Base-by-base conservation (phyloP, 2,113 vertebrate species). In the Stigmatopora argus region DNA sequence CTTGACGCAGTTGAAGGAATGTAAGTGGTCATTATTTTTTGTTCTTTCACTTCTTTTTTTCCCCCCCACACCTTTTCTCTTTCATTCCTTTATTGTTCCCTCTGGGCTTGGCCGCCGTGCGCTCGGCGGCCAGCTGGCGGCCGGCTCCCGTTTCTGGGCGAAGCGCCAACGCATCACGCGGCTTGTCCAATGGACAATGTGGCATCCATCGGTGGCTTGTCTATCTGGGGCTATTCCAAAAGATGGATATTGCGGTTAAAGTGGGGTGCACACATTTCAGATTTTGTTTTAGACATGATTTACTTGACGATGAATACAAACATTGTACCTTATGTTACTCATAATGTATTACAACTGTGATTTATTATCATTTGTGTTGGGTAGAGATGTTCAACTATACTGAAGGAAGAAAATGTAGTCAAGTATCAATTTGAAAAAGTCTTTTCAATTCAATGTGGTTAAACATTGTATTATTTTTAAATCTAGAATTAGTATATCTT, bases 1-100 rank as follows among this genome's bases (percentile, higher is more conserved):
- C 86, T 81, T 92, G 93, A 95, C 89, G 92, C 92, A 90, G 92
- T 93, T 93, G 93, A 96, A 91, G 92, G 94, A 93, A 95, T 95
- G 92, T 96, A 96, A 95, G 93, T 94, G 93, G 89, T 92, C 81
- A 85, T 91, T 79, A 78, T 75, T 62, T 70, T 71, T 86, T 91
- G 72, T 78, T 72, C 53, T 69, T 68, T 83, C 48, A 84, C 17
- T 49, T 70, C 78, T 80, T 76, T 64, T 70, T 52, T 31, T 31
- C 3, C 3, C 3, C 1, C 26, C 61, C 67, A 62, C 57, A 57
- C 26, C 47, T 19, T 35, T 49, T 26, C 41, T 8, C 26, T 67
- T 49, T 41, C 46, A 17, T 62, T 45, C 51, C 23, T 71, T 44
- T 35, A 0, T 18, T 48, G 41, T 58, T 41, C 58, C 21, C 47